phyloP scores from a whole-genome alignment of 2,888 invertebrate species.

The Hypomecis punctinalis region DNA sequence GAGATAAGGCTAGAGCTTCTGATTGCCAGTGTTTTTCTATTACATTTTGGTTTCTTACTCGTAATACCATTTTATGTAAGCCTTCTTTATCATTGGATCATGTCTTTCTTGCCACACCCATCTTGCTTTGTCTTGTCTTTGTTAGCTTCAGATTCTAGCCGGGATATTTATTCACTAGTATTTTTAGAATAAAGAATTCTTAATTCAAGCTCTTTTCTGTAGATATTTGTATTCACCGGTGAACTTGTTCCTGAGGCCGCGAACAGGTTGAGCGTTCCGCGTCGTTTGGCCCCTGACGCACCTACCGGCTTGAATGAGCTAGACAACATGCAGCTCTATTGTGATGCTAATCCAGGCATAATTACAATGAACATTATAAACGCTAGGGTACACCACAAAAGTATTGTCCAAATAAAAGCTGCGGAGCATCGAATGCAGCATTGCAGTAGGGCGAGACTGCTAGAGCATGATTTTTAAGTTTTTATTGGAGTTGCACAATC shows the following conservation, averaged over 20 bases:
- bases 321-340: slow-evolving; percentile 16
- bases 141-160: not conserved
- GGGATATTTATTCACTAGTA: not conserved
- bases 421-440: not conserved
- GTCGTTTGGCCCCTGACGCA: slow-evolving; percentile 18
- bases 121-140: too few species aligned
- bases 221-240: slow-evolving; percentile 2
- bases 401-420: not conserved
- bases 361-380: slow-evolving; percentile 16
- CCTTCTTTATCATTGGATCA: too few species aligned
- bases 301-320: slow-evolving; percentile 8
- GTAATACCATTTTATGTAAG: too few species aligned
- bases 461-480: too few species aligned
- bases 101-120: too few species aligned
- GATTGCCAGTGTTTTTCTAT: too few species aligned
- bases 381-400: not conserved
- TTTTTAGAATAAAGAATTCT: not conserved
- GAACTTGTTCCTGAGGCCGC: slow-evolving; percentile 25
- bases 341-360: slow-evolving; percentile 10
- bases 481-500: too few species aligned
- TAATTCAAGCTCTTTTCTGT: not conserved
- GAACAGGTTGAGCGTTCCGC: slow-evolving; percentile 31
- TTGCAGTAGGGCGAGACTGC: not conserved
- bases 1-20: too few species aligned
- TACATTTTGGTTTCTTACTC: too few species aligned